Evolutionary conservation across 2,888 invertebrate genomes (phyloP), one percentile per base, ranked within the genome.

Genomic region (Mactromeris polynyma): DNA sequence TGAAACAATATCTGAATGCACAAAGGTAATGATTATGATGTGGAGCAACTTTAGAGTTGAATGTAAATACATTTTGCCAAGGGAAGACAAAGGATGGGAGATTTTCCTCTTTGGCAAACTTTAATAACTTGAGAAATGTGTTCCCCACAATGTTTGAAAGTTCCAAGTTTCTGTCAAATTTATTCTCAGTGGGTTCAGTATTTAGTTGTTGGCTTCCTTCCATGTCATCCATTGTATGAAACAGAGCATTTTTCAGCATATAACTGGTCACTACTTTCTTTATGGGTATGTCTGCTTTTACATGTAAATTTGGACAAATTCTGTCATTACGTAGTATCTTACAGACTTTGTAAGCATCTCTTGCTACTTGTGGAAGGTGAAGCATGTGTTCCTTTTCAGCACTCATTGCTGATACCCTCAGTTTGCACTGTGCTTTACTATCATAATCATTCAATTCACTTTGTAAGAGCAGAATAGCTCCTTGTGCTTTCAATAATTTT

Each of bases 211-310:
- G 31, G 14, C 31, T 1, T 19, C 14, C 33, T 46, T 51, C 19
- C 3, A 80, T 31, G 33, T 51, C 51, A 21, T 77, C 46, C 26
- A 77, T 73, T 14, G 40, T 69, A 36, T 81, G 46, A 36, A 86
- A 86, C 81, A 86, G 9, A 9, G 80, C 33, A n/a, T 80, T 86
- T 51, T 86, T 86, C 31, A 86, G 81, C 86, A 86, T 81, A 81
- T 86, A 86, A 42, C 86, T 86, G 31, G 80, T 81, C 38, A 85
- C 17, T 14, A 46, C 0, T 38, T 58, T 77, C 26, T 80, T 80
- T 26, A 77, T 78, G 17, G 36, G 58, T 17, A 42, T 31, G 14
- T 33, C 33, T n/a, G 33, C 38, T 36, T 80, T 42, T 0, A 51
- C 11, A 46, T 58, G 38, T 19, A 42, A 42, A 58, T 58, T 19